Evolutionary conservation across 92 coral and sea anemone genomes (phyloP).

Genomic region (Palythoa caribaeorum): DNA sequence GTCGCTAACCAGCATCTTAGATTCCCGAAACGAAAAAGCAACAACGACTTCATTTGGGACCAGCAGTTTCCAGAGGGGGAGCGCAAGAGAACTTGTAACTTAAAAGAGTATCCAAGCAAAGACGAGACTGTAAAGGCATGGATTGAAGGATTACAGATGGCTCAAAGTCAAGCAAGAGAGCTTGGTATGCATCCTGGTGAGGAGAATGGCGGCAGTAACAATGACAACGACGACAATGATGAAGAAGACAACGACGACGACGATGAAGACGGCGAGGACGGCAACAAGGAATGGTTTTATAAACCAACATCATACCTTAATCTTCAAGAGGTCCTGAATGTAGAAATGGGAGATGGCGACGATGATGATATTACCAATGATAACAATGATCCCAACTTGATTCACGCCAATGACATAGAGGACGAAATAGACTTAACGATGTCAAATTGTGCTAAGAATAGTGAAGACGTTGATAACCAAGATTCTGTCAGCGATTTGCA

Average conservation of each 20-base stretch:
- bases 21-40: slow-evolving; percentile 53
- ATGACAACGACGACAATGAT: background rate
- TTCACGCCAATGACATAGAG: slow-evolving; percentile 9
- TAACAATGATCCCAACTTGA: slow-evolving; percentile 11
- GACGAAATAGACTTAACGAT: background rate
- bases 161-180: slow-evolving; percentile 38
- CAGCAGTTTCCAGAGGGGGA: slow-evolving; percentile 52
- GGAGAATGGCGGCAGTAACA: background rate
- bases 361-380: slow-evolving; percentile 9
- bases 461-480: background rate
- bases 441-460: background rate
- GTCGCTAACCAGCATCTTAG: slow-evolving; percentile 51
- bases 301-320: slow-evolving; percentile 14
- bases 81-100: slow-evolving; percentile 19
- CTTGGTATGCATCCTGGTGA: slow-evolving; percentile 37
- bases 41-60: slow-evolving; percentile 63
- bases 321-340: slow-evolving; percentile 35
- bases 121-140: slow-evolving; percentile 29
- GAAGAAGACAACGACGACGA: too few species aligned
- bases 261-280: background rate
- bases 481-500: slow-evolving; percentile 2
- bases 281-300: slow-evolving; percentile 18
- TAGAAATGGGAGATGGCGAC: slow-evolving; percentile 5
- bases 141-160: slow-evolving; percentile 41
- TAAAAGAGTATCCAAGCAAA: slow-evolving; percentile 33